phyloP scores from a whole-genome alignment of 1,140 invertebrate species.

The Stegodyphus dumicola region DNA sequence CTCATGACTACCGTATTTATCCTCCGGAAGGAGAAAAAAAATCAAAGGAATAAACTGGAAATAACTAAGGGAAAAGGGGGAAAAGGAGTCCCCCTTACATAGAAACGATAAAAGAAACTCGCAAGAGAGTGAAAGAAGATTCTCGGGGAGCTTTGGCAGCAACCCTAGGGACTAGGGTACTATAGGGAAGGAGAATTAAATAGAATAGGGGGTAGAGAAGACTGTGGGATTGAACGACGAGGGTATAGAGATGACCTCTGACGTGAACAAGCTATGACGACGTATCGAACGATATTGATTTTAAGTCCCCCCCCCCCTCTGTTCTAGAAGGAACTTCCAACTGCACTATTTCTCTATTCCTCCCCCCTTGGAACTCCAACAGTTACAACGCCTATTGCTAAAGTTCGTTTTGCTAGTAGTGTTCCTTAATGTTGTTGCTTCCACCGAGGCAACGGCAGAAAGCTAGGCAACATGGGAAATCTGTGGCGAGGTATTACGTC shows the following conservation, averaged over 20 bases:
- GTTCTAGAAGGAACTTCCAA: conserved; percentile 3
- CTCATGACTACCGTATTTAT: conserved; percentile 37
- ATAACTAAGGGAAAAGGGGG: conserved; percentile 6
- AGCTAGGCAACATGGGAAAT: too few species aligned
- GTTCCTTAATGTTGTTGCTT: neutral
- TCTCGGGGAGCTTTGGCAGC: neutral
- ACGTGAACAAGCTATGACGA: conserved; percentile 59
- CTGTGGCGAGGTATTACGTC: too few species aligned
- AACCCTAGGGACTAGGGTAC: conserved; percentile 4
- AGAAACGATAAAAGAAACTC: conserved; percentile 3
- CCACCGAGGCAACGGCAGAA: neutral
- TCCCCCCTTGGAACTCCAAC: neutral
- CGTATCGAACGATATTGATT: conserved; percentile 60
- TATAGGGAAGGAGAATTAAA: conserved; percentile 34
- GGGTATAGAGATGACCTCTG: conserved; percentile 44
- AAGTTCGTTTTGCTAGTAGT: neutral
- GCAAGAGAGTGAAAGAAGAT: neutral
- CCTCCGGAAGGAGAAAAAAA: conserved; percentile 2
- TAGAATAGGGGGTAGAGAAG: conserved; percentile 15
- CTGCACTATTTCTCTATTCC: conserved; percentile 25
- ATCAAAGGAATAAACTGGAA: neutral
- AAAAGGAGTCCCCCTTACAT: neutral
- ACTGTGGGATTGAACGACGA: conserved; percentile 5
- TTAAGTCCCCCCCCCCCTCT: conserved; percentile 17
- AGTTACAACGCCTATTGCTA: neutral